Percentiles rank a stretch among this genome's conserved stretches.
Conservation (phyloP, 2,888 invertebrate species). For the Pseudeuparius sepicola region DNA sequence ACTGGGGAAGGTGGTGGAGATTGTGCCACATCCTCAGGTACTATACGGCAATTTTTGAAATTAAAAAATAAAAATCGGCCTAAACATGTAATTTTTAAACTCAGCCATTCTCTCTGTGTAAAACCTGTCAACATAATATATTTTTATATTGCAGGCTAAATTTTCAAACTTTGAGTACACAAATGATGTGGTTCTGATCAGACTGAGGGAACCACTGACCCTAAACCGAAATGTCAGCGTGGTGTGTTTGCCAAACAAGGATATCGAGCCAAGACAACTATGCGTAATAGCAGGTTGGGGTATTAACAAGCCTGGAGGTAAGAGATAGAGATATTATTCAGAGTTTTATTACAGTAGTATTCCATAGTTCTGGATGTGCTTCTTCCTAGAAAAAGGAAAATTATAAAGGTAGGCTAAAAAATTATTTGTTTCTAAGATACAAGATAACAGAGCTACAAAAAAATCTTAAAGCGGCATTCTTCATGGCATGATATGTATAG, state of each 20-base stretch:
- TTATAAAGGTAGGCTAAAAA: no score
- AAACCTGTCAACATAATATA: conserved; percentile 3
- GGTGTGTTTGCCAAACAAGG: conserved; percentile 45
- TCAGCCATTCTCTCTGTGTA: no score
- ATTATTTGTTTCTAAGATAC: no score
- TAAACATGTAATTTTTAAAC: no score
- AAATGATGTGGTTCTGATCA: conserved; percentile 48
- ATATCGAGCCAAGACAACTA: conserved; percentile 41
- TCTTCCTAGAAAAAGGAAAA: no score
- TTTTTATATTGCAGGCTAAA: conserved; percentile 37
- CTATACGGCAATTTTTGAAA: no score
- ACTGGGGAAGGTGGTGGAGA: conserved; percentile 35
- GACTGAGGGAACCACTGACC: conserved; percentile 42
- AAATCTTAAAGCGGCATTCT: no score
- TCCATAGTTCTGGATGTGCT: background rate
- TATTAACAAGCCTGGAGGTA: conserved; percentile 42
- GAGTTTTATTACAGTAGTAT: background rate
- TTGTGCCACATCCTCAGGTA: conserved; percentile 48
- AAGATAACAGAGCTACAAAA: no score
- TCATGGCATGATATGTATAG: no score
- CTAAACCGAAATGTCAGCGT: conserved; percentile 46
- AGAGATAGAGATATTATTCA: conserved; percentile 9
- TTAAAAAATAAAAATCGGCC: no score
- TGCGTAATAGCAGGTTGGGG: conserved; percentile 54
- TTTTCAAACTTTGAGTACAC: conserved; percentile 47